phyloP scores from a whole-genome alignment of 2,888 invertebrate genomes.

The Pandemis heparana region DNA sequence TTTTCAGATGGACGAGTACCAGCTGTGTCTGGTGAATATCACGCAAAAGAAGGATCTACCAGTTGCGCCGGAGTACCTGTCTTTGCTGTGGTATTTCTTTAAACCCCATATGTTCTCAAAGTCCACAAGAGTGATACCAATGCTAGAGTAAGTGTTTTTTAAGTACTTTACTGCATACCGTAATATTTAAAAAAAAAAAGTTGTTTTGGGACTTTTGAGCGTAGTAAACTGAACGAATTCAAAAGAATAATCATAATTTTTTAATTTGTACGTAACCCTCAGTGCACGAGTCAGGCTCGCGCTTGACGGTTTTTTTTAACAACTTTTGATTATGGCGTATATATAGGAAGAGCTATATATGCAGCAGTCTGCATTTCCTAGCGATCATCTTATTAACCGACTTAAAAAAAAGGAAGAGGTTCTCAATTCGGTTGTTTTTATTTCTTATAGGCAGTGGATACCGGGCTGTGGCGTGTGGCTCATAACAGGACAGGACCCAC shows the following conservation, averaged over 20 bases:
- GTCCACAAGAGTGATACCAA: slow-evolving; percentile 87
- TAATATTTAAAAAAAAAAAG: too few relatives aligned
- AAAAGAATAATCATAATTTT: too few relatives aligned
- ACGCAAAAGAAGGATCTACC: slow-evolving; percentile 86
- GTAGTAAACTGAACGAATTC: too few relatives aligned
- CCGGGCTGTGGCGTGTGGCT: slow-evolving; percentile 90
- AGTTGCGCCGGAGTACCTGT: slow-evolving; percentile 83
- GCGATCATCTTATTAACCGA: not conserved
- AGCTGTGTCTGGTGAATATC: slow-evolving; percentile 88
- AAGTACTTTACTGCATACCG: not conserved
- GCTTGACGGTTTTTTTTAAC: too few relatives aligned
- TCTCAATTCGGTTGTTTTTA: too few relatives aligned
- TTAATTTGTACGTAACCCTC: too few relatives aligned
- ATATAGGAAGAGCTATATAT: not conserved
- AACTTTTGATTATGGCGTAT: not conserved
- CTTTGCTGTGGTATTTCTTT: slow-evolving; percentile 89
- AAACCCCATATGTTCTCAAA: slow-evolving; percentile 87
- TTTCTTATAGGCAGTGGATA: slow-evolving; percentile 85
- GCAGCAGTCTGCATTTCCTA: not conserved
- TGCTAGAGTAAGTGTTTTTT: slow-evolving; percentile 88
- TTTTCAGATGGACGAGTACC: slow-evolving; percentile 82
- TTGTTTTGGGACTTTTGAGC: too few relatives aligned
- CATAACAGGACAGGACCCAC: slow-evolving; percentile 84
- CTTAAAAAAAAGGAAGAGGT: too few relatives aligned
- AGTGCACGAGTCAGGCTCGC: not conserved